Percentiles rank a stretch among this genome's conserved stretches.
Conservation (phyloP, 1,140 invertebrate genomes). For the Zeugodacus cucurbitae region DNA sequence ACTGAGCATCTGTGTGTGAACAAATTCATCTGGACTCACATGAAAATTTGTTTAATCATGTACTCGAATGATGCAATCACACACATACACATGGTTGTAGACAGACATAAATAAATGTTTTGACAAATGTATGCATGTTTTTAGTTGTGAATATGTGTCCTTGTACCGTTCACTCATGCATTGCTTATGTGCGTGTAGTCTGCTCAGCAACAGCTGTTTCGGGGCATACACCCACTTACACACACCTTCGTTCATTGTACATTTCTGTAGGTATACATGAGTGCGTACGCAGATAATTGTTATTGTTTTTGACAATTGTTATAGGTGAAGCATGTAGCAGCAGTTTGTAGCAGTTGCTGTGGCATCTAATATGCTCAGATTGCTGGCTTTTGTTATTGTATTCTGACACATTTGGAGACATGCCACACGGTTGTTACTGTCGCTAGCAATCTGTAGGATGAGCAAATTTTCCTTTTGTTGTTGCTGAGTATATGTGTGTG, state of each 20-base stretch:
- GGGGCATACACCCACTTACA: not conserved
- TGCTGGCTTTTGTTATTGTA: not conserved
- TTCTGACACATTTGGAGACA: not conserved
- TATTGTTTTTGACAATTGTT: not conserved
- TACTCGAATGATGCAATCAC: not conserved
- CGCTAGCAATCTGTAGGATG: not conserved
- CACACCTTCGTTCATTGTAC: not conserved
- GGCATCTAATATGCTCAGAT: not conserved
- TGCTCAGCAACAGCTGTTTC: not conserved
- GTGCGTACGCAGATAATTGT: not conserved
- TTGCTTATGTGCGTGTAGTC: not conserved
- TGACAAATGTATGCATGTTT: not conserved
- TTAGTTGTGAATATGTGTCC: not conserved
- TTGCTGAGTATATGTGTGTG: not conserved
- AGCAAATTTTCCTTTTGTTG: not conserved
- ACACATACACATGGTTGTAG: not conserved
- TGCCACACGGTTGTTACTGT: not conserved
- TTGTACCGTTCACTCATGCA: not conserved
- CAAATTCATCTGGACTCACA: no score
- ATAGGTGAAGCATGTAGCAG: not conserved
- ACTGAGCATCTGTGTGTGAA: no score
- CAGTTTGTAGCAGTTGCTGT: not conserved
- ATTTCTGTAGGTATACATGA: no score
- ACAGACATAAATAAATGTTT: not conserved
- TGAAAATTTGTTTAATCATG: not conserved